These are phyloP conservation scores for Dryas iulia DNA, from an alignment of 1,140 invertebrate species.

Conservation along the genomic window DNA sequence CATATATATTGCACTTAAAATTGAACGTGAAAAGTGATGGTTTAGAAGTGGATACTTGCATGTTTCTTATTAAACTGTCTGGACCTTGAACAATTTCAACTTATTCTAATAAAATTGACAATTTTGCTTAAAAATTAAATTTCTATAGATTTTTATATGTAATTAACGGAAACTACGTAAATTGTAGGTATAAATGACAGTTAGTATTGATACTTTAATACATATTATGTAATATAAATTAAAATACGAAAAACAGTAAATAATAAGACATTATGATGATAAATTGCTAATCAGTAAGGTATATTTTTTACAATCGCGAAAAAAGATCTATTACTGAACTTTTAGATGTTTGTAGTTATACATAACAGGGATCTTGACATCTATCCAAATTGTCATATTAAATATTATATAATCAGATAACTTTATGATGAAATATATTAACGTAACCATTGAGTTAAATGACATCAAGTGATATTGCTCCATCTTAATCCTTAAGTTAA, in stretches of 20 bases:
- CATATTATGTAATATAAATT: not conserved
- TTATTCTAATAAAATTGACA: conserved; percentile 50
- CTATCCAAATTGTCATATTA: not conserved
- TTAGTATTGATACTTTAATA: not conserved
- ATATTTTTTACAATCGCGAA: too few relatives aligned
- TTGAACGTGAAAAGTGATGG: not conserved
- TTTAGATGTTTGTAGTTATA: not conserved
- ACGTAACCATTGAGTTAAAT: too few relatives aligned
- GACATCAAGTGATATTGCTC: too few relatives aligned
- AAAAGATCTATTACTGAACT: not conserved
- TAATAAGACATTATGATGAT: too few relatives aligned
- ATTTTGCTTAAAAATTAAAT: conserved; percentile 37
- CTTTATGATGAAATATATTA: too few relatives aligned
- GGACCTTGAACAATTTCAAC: not conserved
- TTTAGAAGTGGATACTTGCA: not conserved
- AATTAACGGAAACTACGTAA: not conserved
- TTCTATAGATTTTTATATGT: not conserved
- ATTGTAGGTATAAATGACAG: not conserved
- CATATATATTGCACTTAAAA: conserved; percentile 27
- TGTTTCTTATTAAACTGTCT: not conserved
- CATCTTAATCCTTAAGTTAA: not conserved
- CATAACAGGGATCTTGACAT: not conserved
- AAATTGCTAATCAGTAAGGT: too few relatives aligned
- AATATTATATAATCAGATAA: not conserved
- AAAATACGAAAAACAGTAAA: too few relatives aligned